phyloP scores from a whole-genome alignment of 2,888 invertebrate species.

The Baccha elongata region DNA sequence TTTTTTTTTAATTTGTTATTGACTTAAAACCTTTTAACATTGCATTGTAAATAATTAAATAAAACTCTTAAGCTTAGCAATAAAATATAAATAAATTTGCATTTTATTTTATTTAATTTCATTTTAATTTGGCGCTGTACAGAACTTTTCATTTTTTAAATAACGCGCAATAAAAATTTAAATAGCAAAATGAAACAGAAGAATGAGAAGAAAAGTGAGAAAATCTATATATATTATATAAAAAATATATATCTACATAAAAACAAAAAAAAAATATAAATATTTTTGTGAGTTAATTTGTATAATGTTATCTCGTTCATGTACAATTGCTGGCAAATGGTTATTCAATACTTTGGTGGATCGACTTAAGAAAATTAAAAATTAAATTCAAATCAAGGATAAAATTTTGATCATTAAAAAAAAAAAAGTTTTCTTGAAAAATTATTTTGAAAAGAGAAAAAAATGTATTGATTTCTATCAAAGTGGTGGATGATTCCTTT shows the following conservation, averaged over 20 bases:
- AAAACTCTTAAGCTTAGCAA: slow-evolving; percentile 57
- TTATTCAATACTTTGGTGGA: slow-evolving; percentile 55
- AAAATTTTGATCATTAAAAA: slow-evolving; percentile 57
- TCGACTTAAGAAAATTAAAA: background rate
- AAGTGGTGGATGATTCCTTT: slow-evolving; percentile 54
- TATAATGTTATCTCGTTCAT: slow-evolving; percentile 71
- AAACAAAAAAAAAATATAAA: slow-evolving; percentile 50
- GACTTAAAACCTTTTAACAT: slow-evolving; percentile 8
- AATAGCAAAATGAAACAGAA: slow-evolving; percentile 53
- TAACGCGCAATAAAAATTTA: slow-evolving; percentile 57
- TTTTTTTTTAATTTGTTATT: slow-evolving; percentile 62
- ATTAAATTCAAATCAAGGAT: slow-evolving; percentile 45
- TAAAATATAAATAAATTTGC: slow-evolving; percentile 41
- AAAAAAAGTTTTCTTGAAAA: background rate
- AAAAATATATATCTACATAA: slow-evolving; percentile 34
- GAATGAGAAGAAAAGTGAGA: slow-evolving; percentile 42
- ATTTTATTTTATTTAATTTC: slow-evolving; percentile 4
- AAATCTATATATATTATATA: slow-evolving; percentile 52
- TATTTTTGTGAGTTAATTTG: slow-evolving; percentile 73
- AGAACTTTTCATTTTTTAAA: slow-evolving; percentile 32
- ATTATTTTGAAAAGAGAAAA: slow-evolving; percentile 1
- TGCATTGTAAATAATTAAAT: slow-evolving; percentile 60
- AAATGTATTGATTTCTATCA: slow-evolving; percentile 23
- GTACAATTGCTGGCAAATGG: slow-evolving; percentile 65
- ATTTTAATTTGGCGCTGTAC: slow-evolving; percentile 53